A percentile compares a stretch with the other conserved stretches of the same genome.
Evolutionary conservation across 1,140 invertebrate species (phyloP).

Genomic region (Stenopsyche tienmushanensis): DNA sequence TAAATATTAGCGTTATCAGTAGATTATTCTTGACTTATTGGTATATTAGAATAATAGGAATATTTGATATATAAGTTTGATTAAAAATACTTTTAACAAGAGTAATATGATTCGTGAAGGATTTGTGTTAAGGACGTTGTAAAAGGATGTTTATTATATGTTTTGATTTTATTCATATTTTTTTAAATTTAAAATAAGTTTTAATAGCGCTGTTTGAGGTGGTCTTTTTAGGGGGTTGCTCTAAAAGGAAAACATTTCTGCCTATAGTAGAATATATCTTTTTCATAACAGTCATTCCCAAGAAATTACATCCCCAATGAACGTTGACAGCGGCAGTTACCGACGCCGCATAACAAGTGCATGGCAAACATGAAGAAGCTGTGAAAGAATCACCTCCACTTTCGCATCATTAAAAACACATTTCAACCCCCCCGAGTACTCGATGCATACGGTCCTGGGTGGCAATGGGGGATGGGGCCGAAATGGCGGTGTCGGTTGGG

Average conservation of each 20-base stretch:
- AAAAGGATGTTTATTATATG: too few species aligned
- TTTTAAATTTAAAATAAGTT: too few species aligned
- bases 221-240: background rate
- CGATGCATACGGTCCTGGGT: background rate
- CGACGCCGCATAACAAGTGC: background rate
- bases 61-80: too few species aligned
- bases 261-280: background rate
- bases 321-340: conserved; percentile 32
- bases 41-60: too few species aligned
- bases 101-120: too few species aligned
- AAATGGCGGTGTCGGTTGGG: background rate
- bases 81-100: too few species aligned
- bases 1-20: too few species aligned
- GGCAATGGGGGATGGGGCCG: conserved; percentile 12
- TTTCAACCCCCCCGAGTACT: conserved; percentile 22
- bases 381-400: conserved; percentile 31
- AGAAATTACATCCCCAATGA: conserved; percentile 32
- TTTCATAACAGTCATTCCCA: background rate
- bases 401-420: conserved; percentile 42
- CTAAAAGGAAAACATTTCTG: background rate
- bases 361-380: background rate
- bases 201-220: background rate
- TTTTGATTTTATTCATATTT: background rate
- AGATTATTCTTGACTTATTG: too few species aligned
- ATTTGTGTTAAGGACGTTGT: too few species aligned